Evolutionary conservation across 2,797 vertebrate genomes (phyloP), one percentile per base, ranked within the genome.

Genomic region (Cetoscarus ocellatus): DNA sequence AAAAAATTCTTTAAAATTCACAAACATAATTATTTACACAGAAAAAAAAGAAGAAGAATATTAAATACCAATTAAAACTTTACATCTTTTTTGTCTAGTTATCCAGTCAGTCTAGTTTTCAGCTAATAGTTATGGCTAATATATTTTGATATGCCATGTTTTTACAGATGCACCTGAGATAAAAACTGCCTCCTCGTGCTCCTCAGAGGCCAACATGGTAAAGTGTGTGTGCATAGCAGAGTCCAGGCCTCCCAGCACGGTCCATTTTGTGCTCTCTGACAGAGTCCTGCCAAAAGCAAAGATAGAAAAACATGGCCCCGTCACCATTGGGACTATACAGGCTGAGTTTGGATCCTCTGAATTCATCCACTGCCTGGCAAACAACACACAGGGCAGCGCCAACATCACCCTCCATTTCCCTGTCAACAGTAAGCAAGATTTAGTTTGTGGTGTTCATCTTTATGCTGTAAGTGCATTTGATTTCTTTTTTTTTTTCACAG

Each of bases 131-230:
- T 27, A 40, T 10, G 3, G 5, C 8, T 5, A 10, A 43, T 10
- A 52, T 8, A 17, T 43, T 27, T 55, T 34, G 47, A 6, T 0
- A 55, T 55, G n/a, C n/a, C 1, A 18, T 75, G 43, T 82, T 8
- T 9, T 44, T 63, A 27, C 80, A 95, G 91, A 92, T 80, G 68
- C 78, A 5, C 93, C 92, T 44, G 86, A 91, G 67, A 86, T 94
- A 10, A 91, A 86, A 43, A 10, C 3, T 0, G 8, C 47, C 3
- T 93, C 92, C 0, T 76, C 81, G n/a, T 95, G 94, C 70, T 84
- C 70, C 11, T 35, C 10, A 10, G 70, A 75, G 3, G 58, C 8
- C 1, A 27, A 61, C 10, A 43, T 15, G 18, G 35, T 86, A 0
- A 88, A 67, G 15, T 94, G 94, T 60, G 38, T 82, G 61, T 93